Evolutionary conservation across 2,888 invertebrate species (phyloP), one percentile per base, ranked within the genome.

Genomic region (Pammene aurita): DNA sequence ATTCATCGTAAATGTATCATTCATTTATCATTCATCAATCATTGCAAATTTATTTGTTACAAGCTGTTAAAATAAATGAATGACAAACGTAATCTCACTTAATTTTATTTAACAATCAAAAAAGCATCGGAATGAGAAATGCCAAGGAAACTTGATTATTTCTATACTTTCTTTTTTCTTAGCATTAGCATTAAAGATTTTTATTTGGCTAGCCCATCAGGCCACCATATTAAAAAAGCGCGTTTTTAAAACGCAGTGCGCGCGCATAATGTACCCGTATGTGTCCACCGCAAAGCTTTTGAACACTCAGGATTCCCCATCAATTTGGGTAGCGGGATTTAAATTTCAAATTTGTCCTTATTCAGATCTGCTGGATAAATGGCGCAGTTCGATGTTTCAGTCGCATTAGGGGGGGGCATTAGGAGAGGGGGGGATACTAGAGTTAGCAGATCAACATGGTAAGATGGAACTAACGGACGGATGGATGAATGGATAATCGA

Each of bases 301-400:
- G 65, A 69, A 69, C 68, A 64, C 69, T 69, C 69, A 65, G 65
- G 69, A 69, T 60, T 72, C 75, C 64, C 77, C 77, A 77, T 77
- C 78, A 78, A 78, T 80, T 80, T 78, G 73, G 75, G 73, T 73
- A 76, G 54, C 50, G 26, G 50, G 72, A 81, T 81, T 81, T 81
- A 80, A 80, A 81, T 79, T 81, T 80, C 79, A 81, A 80, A 81
- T 81, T 80, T 77, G 77, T 74, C 77, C 75, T 74, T 74, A 74
- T 77, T 78, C 76, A 76, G 77, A 76, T 76, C 74, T 74, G 38
- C 63, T 70, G 70, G 71, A 74, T 73, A 76, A 78, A 77, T 76
- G 76, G 72, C 62, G 56, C 64, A 46, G 54, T 55, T 50, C 58
- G 64, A 65, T 69, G 69, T 69, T 69, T 38, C 54, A 18, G 57